These are phyloP conservation scores for Chrosomus eos DNA, from an alignment of 2,797 vertebrate genomes.

Conservation along the genomic window DNA sequence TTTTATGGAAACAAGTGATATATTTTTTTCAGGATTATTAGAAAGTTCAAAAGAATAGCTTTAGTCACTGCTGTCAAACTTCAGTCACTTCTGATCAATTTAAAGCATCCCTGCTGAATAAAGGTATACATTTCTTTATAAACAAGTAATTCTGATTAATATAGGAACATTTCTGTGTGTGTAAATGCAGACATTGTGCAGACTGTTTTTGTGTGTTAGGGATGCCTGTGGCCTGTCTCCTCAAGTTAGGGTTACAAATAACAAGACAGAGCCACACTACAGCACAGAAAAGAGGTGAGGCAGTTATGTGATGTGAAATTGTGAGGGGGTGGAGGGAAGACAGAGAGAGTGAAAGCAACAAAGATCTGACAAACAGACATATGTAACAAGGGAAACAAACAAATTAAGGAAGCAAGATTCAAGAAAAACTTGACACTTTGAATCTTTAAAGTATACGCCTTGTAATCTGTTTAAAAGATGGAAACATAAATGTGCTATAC, in stretches of 20 bases:
- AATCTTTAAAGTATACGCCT: not conserved
- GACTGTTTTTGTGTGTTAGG: constrained; percentile 19
- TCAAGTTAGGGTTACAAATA: constrained; percentile 7
- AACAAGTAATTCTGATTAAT: not conserved
- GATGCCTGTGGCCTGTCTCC: not conserved
- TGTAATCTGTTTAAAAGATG: constrained; percentile 13
- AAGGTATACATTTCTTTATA: not conserved
- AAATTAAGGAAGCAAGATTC: not conserved
- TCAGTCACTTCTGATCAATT: not conserved
- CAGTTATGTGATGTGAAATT: constrained; percentile 40
- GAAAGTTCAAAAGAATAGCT: not conserved
- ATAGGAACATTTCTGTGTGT: not conserved
- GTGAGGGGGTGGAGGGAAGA: not conserved
- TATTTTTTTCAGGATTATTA: not conserved
- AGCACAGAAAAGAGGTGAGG: constrained; percentile 30
- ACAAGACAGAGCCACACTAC: not conserved
- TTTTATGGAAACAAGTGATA: not conserved
- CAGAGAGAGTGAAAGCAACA: constrained; percentile 3
- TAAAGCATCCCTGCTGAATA: not conserved
- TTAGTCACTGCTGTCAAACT: not conserved
- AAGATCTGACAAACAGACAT: constrained; percentile 15
- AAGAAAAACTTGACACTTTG: constrained; percentile 14
- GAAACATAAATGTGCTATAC: constrained; percentile 11
- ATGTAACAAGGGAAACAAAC: not conserved
- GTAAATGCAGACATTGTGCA: not conserved